Conservation (phyloP, 1,140 invertebrate species). For the Acyrthosiphon pisum region DNA sequence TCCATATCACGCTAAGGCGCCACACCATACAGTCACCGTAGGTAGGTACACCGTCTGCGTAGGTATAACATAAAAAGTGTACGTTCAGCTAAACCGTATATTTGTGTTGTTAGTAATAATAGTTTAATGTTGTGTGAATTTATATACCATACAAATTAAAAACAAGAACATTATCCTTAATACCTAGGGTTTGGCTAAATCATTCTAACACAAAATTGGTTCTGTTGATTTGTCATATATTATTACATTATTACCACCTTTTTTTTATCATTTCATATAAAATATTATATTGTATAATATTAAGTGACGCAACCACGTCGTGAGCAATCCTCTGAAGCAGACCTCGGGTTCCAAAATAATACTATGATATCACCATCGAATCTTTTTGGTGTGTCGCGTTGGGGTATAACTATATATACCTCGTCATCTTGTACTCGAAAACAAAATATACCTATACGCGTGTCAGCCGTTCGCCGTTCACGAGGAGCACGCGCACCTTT, state of each 20-base stretch:
- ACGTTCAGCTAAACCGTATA: background rate
- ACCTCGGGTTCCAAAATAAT: background rate
- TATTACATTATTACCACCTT: background rate
- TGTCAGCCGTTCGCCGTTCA: background rate
- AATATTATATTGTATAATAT: background rate
- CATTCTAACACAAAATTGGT: too few relatives aligned
- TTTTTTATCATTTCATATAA: background rate
- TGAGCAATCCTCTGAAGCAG: background rate
- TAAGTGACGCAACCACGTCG: background rate
- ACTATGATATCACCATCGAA: background rate
- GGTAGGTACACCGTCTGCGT: too few relatives aligned
- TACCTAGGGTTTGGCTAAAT: background rate
- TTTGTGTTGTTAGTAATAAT: background rate
- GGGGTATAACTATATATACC: background rate
- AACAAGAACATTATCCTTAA: background rate
- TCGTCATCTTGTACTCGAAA: background rate
- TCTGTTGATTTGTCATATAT: background rate
- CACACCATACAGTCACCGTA: too few relatives aligned
- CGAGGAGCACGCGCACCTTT: conserved; percentile 31
- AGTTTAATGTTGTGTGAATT: too few relatives aligned
- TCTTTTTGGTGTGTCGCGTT: background rate
- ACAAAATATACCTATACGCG: background rate
- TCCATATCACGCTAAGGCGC: too few relatives aligned
- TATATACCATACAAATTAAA: background rate
- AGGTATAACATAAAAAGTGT: background rate